Percentiles rank a stretch among this genome's conserved stretches.
Conservation (phyloP, 2,888 invertebrate genomes). For the Baronia brevicornis region DNA sequence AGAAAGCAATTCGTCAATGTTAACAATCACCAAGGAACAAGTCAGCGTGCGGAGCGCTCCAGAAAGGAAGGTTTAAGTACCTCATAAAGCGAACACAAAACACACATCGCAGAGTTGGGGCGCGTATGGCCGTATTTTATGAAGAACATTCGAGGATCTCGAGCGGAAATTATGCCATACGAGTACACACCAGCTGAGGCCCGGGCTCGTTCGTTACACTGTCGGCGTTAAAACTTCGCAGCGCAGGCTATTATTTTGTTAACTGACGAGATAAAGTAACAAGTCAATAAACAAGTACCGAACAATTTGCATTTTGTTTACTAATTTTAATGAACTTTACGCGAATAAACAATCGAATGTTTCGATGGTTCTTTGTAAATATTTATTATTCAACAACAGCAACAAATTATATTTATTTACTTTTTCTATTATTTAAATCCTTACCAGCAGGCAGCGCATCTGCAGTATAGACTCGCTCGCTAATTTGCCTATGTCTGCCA, state of each 20-base stretch:
- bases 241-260: conserved; percentile 17
- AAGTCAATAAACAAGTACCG: too few species aligned
- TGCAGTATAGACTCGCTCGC: too few species aligned
- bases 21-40: conserved; percentile 13
- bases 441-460: too few species aligned
- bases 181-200: conserved; percentile 14
- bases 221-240: conserved; percentile 24
- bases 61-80: conserved; percentile 47
- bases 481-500: too few species aligned
- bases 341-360: too few species aligned
- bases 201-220: too few species aligned
- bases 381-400: too few species aligned
- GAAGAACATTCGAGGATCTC: conserved; percentile 31
- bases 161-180: conserved; percentile 35
- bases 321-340: neutral
- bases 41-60: conserved; percentile 22
- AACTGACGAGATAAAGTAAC: neutral
- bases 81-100: conserved; percentile 45
- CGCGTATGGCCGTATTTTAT: conserved; percentile 30
- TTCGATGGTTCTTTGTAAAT: too few species aligned
- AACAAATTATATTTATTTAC: too few species aligned
- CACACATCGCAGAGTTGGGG: conserved; percentile 28
- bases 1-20: conserved; percentile 7
- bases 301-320: neutral
- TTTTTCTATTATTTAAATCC: too few species aligned